Base-by-base conservation (phyloP, 2,888 invertebrate genomes). In the Drosophila kanekoi region DNA sequence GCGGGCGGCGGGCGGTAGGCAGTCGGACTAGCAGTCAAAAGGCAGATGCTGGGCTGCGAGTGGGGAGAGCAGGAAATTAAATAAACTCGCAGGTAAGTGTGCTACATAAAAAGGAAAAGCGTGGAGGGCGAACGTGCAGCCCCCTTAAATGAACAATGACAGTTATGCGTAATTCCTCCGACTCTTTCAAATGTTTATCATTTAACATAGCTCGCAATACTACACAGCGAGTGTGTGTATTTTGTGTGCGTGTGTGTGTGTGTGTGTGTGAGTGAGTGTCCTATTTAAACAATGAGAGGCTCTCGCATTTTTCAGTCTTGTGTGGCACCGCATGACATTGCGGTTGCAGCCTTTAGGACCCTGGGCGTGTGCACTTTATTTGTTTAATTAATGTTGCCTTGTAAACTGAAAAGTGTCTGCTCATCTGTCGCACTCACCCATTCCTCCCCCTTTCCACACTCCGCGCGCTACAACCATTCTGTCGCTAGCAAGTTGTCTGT, bases 321-420 rank as follows among this genome's bases (percentile, higher is more conserved):
- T 60, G 64, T 74, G 44, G 33, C 43, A 71, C 70, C 65, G 72
- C 70, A 56, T 72, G 68, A 67, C 66, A 52, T 70, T 67, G 81
- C 68, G 79, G 63, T 73, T 85, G 85, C 82, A 72, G 74, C 66
- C 65, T 61, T 77, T 70, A 54, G 77, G 71, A 61, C 53, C 38
- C 66, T 16, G 52, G 53, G 62, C 59, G 68, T 71, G 73, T 89
- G 87, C 89, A 85, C 87, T 87, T 84, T 85, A 85, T 85, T 85
- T 85, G 84, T 85, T 85, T 85, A 85, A 84, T 84, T 84, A 84
- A 84, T 84, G 87, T 71, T 79, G 81, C 87, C 84, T 71, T 87
- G 84, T 87, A 85, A 77, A 79, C 81, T 87, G 89, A 73, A 83
- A 81, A 89, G 73, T 87, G 81, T 57, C 77, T 67, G 60, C 57